These are phyloP conservation scores for Halictus ligatus DNA, from an alignment of 2,888 invertebrate genomes.

Conservation along the genomic window DNA sequence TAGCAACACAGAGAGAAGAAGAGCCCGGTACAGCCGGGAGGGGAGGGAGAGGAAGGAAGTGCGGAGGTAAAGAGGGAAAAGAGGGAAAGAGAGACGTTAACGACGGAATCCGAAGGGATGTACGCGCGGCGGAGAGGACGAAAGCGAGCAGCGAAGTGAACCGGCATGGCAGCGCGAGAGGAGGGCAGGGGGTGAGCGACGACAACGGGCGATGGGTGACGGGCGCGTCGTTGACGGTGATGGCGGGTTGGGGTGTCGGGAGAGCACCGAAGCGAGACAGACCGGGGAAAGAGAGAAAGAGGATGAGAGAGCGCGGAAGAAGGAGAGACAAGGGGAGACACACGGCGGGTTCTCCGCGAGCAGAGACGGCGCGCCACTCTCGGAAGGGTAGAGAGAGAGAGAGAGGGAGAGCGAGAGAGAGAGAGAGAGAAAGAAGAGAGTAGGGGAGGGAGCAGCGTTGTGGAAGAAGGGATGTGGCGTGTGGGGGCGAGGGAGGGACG, in stretches of 20 bases:
- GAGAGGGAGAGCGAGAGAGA: not conserved
- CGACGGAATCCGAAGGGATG: slow-evolving; percentile 36
- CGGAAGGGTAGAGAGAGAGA: slow-evolving; percentile 43
- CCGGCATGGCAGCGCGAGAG: not conserved
- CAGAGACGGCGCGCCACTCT: slow-evolving; percentile 54
- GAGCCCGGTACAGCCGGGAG: not conserved
- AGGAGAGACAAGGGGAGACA: slow-evolving; percentile 17
- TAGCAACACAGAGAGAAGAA: not conserved
- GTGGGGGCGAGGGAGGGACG: slow-evolving; percentile 68
- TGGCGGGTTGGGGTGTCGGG: not conserved
- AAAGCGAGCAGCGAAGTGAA: slow-evolving; percentile 26
- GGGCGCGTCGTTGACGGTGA: slow-evolving; percentile 24
- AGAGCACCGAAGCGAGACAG: too few species aligned
- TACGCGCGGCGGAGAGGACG: slow-evolving; percentile 12
- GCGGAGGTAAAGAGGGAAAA: not conserved
- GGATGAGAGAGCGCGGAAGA: not conserved
- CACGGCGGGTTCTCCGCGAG: slow-evolving; percentile 41
- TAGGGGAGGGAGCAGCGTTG: slow-evolving; percentile 56
- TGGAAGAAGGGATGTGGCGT: slow-evolving; percentile 61
- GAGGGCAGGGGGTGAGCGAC: slow-evolving; percentile 51
- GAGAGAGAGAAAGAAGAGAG: not conserved
- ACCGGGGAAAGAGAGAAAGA: not conserved
- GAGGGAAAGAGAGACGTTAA: not conserved
- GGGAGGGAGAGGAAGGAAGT: not conserved
- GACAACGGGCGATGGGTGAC: slow-evolving; percentile 34